Evolutionary conservation across 2,113 vertebrate genomes (phyloP).

Genomic region (Hippolais icterina): DNA sequence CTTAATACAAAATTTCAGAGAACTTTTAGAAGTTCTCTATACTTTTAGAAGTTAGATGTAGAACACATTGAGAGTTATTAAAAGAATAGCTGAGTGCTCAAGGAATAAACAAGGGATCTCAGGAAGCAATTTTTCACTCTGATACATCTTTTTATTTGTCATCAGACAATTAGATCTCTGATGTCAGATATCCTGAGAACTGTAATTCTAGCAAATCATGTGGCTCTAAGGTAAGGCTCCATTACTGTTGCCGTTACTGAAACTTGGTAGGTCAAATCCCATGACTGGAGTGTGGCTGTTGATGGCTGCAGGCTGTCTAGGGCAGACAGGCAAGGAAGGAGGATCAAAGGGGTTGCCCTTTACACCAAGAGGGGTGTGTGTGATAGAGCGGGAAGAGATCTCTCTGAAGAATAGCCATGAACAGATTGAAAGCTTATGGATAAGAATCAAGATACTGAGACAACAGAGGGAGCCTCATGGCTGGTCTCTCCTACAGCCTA

Average conservation of each 20-base stretch:
- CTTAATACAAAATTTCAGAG: not conserved
- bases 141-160: not conserved
- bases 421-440: not conserved
- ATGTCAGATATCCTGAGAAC: not conserved
- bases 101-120: not conserved
- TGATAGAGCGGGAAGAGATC: not conserved
- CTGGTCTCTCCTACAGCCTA: not conserved
- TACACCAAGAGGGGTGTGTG: not conserved
- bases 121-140: not conserved
- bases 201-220: not conserved
- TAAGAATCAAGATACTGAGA: not conserved
- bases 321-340: not conserved
- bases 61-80: not conserved
- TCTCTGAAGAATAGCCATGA: not conserved
- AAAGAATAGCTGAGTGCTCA: not conserved
- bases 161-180: not conserved
- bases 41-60: not conserved
- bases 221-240: not conserved
- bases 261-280: not conserved
- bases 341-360: not conserved
- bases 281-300: not conserved
- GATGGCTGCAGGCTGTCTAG: not conserved
- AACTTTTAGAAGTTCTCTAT: not conserved
- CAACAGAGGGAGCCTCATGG: not conserved
- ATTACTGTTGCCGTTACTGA: not conserved